Evolutionary conservation across 1,140 invertebrate genomes (phyloP).

Genomic region (Drosophila miranda): DNA sequence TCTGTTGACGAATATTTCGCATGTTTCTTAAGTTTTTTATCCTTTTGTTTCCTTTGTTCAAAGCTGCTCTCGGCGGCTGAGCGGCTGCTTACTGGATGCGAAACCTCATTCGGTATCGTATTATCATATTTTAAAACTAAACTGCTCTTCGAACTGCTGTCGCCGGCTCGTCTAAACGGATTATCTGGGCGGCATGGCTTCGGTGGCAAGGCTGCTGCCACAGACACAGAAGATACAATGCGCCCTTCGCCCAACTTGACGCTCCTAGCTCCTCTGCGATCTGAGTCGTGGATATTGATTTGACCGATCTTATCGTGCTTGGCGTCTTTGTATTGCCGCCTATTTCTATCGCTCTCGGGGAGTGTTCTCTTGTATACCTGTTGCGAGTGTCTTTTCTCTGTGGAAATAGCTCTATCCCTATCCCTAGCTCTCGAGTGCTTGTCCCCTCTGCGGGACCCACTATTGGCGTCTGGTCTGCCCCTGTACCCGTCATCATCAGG

Average conservation of each 20-base stretch:
- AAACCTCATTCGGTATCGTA: slow-evolving; percentile 31
- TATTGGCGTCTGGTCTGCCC: slow-evolving; percentile 22
- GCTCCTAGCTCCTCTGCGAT: slow-evolving; percentile 32
- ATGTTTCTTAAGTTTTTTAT: slow-evolving; percentile 63
- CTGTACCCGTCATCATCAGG: slow-evolving; percentile 32
- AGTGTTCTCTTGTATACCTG: slow-evolving; percentile 13
- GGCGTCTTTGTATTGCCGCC: slow-evolving; percentile 35
- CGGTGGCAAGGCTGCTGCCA: slow-evolving; percentile 35
- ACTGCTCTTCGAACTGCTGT: slow-evolving; percentile 41
- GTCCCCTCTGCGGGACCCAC: slow-evolving; percentile 37
- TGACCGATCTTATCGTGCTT: slow-evolving; percentile 37
- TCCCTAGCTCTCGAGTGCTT: slow-evolving; percentile 46
- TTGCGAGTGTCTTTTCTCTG: slow-evolving; percentile 36
- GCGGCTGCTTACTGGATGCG: slow-evolving; percentile 16
- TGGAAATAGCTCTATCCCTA: background rate
- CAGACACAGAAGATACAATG: slow-evolving; percentile 37
- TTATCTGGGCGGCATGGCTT: slow-evolving; percentile 54
- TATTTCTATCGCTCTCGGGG: slow-evolving; percentile 33
- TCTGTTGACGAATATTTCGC: slow-evolving; percentile 62
- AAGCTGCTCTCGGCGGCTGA: slow-evolving; percentile 27
- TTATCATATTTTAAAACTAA: slow-evolving; percentile 56
- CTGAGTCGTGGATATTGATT: slow-evolving; percentile 41
- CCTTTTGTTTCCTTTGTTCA: slow-evolving; percentile 60
- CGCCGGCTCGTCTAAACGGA: slow-evolving; percentile 62
- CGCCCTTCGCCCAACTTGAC: slow-evolving; percentile 40